Percentiles rank a stretch among this genome's conserved stretches.
These are phyloP conservation scores for Sminthurinus aureus DNA, from an alignment of 2,888 invertebrate species.

Conservation along the genomic window DNA sequence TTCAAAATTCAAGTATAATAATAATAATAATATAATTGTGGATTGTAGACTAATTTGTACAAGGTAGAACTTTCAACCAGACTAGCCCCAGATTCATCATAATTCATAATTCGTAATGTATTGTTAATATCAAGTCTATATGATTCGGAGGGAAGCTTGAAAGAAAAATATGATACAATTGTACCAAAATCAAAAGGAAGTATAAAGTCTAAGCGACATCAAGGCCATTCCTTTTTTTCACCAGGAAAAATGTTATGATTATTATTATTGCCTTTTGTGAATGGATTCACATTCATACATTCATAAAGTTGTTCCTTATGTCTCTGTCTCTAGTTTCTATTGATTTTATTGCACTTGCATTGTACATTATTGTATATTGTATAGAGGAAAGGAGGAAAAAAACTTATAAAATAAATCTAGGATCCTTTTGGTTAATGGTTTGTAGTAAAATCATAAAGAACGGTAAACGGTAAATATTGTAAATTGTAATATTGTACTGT, in stretches of 20 bases:
- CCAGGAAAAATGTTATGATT: not conserved
- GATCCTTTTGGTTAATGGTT: not conserved
- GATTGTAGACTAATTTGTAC: slow-evolving; percentile 29
- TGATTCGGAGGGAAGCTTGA: not conserved
- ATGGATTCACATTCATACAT: no score
- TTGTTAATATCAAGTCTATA: not conserved
- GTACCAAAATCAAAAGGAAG: not conserved
- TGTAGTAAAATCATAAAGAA: not conserved
- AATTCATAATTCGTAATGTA: not conserved
- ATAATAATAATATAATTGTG: slow-evolving; percentile 13
- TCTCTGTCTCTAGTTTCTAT: no score
- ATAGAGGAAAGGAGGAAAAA: no score
- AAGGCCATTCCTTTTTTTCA: not conserved
- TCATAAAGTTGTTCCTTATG: no score
- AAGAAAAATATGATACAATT: slow-evolving; percentile 11
- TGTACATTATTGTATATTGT: no score
- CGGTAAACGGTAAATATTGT: not conserved
- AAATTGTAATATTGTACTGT: no score
- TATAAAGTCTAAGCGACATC: not conserved
- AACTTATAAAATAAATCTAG: no score
- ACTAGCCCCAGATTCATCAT: slow-evolving; percentile 5
- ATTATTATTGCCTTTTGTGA: not conserved
- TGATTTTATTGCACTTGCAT: no score
- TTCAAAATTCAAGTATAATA: no score
- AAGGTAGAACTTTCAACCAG: no score